Evolutionary conservation across 2,113 vertebrate genomes (phyloP).

Genomic region (Dromaius novaehollandiae): DNA sequence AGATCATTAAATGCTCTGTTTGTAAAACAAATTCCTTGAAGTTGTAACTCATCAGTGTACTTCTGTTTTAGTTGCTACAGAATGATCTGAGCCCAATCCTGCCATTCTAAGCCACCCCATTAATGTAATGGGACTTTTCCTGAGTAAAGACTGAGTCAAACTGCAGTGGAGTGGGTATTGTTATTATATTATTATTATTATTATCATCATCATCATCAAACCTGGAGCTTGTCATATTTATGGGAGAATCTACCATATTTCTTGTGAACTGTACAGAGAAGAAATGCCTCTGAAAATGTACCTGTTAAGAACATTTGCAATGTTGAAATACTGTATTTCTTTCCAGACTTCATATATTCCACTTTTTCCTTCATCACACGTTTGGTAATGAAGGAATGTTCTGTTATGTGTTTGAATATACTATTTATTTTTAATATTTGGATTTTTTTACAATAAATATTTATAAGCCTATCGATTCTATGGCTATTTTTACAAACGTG

Average conservation of each 20-base stretch:
- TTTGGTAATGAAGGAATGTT: constrained; percentile 56
- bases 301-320: constrained; percentile 21
- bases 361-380: constrained; percentile 34
- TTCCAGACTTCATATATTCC: constrained; percentile 43
- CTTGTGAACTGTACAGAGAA: constrained; percentile 61
- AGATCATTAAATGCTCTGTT: constrained; percentile 47
- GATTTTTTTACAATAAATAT: constrained; percentile 71
- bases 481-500: constrained; percentile 30
- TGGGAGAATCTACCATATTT: constrained; percentile 58
- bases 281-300: constrained; percentile 60
- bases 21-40: constrained; percentile 41
- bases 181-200: background rate
- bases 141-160: constrained; percentile 10
- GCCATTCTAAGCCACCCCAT: background rate
- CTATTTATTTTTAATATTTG: constrained; percentile 68
- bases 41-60: constrained; percentile 54
- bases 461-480: constrained; percentile 64
- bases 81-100: constrained; percentile 44
- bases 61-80: constrained; percentile 69
- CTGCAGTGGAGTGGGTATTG: constrained; percentile 31
- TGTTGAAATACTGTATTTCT: constrained; percentile 2
- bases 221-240: constrained; percentile 69
- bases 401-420: constrained; percentile 47
- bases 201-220: constrained; percentile 17
- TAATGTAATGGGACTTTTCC: constrained; percentile 18